Conservation (phyloP, 2,113 vertebrate genomes). For the Philantomba maxwellii region DNA sequence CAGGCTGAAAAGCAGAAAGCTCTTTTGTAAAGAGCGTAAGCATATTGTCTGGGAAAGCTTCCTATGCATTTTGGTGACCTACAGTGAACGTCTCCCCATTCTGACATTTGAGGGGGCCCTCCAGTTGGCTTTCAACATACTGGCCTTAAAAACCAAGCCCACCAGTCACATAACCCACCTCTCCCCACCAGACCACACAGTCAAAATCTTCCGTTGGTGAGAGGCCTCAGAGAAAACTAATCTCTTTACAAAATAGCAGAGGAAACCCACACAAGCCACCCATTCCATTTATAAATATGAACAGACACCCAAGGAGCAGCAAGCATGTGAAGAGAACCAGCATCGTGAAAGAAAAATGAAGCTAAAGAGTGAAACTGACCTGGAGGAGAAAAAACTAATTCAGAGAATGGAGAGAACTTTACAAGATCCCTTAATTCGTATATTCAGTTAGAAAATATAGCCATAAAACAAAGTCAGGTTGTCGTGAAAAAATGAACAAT, state of each 20-base stretch:
- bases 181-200: not conserved
- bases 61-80: not conserved
- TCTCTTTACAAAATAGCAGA: not conserved
- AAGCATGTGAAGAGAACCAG: not conserved
- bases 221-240: not conserved
- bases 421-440: not conserved
- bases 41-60: not conserved
- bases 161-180: not conserved
- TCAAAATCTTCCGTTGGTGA: not conserved
- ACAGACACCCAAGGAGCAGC: not conserved
- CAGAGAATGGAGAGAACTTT: not conserved
- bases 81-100: not conserved
- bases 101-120: not conserved
- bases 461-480: not conserved
- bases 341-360: not conserved
- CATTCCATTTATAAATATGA: not conserved
- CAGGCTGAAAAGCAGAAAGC: not conserved
- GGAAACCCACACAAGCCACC: not conserved
- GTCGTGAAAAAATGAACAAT: not conserved
- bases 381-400: constrained; percentile 32
- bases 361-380: constrained; percentile 19
- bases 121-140: not conserved
- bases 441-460: constrained; percentile 2
- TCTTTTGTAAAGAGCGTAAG: not conserved
- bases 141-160: not conserved